Evolutionary conservation across 2,888 invertebrate species (phyloP), one percentile per base, ranked within the genome.

Genomic region (Gymnocheta viridis): DNA sequence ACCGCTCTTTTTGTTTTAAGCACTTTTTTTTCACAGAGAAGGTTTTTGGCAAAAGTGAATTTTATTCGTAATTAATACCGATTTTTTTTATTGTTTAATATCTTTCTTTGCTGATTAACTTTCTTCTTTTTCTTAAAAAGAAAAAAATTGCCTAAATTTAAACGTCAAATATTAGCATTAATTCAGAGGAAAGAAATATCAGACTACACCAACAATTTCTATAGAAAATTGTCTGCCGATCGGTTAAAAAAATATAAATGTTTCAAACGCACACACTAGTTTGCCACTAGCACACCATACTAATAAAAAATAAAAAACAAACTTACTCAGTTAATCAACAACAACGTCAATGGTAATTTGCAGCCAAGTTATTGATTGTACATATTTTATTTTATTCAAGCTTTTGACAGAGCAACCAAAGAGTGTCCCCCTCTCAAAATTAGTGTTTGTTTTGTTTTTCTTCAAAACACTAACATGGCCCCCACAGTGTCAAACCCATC

Each of bases 301-400:
- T n/a, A 56, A 27, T 51, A 66, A 10, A 44, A 79, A 79, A 79
- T 67, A 12, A 51, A 22, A 12, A 17, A 54, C n/a, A 79, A 38
- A 79, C 64, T 79, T 77, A 80, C 64, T 54, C 54, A 54, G 51
- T 64, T 62, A 35, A 74, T 29, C 70, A 73, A 76, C 41, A 70
- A 70, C 58, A 83, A 76, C 79, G 60, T 83, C 66, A 77, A 29
- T 62, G 60, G 24, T 67, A 67, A 72, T 80, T 78, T 62, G 47
- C 69, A 69, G 44, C 44, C 56, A 58, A 76, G 67, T 44, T 76
- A 76, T 70, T 80, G 72, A 76, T 67, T 76, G 58, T 72, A n/a
- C n/a, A n/a, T n/a, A 32, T 54, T 41, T 41, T 47, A 47, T 41
- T 79, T 60, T 58, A 24, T 62, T 41, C 41, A 72, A 66, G 56